A percentile compares a stretch with the other conserved stretches of the same genome.
Conservation (phyloP, 2,888 invertebrate genomes). For the Phortica okadai region DNA sequence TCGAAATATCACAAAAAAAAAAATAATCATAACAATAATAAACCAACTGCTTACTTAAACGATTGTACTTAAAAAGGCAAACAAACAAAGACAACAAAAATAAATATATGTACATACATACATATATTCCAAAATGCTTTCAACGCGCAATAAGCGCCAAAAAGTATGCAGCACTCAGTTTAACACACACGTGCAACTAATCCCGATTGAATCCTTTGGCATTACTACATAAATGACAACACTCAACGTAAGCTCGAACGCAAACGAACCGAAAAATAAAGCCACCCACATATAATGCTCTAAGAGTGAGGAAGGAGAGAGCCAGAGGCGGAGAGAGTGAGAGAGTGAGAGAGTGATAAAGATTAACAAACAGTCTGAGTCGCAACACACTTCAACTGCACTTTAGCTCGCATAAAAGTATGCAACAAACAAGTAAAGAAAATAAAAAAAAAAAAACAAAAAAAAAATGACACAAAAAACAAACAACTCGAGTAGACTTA, state of each 20-base stretch:
- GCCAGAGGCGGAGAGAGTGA: neutral
- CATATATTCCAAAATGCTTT: neutral
- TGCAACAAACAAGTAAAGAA: neutral
- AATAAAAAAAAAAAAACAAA: no score
- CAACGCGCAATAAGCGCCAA: constrained; percentile 18
- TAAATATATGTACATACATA: neutral
- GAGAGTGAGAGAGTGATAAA: neutral
- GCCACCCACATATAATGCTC: neutral
- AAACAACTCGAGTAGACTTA: constrained; percentile 1
- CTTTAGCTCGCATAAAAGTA: constrained; percentile 4
- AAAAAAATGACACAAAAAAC: neutral
- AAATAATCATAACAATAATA: no score
- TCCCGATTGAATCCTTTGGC: constrained; percentile 17
- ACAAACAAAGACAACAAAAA: neutral
- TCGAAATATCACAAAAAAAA: no score
- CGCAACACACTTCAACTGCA: neutral
- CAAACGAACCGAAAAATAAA: constrained; percentile 4
- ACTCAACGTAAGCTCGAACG: constrained; percentile 1
- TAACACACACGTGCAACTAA: constrained; percentile 8
- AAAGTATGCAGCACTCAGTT: constrained; percentile 21
- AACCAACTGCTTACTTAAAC: no score
- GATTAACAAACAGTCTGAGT: no score
- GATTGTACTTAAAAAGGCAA: no score
- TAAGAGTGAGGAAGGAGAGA: neutral
- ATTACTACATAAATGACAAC: constrained; percentile 13